These are phyloP conservation scores for Candoia aspera DNA, from an alignment of 2,113 vertebrate genomes.

Conservation along the genomic window DNA sequence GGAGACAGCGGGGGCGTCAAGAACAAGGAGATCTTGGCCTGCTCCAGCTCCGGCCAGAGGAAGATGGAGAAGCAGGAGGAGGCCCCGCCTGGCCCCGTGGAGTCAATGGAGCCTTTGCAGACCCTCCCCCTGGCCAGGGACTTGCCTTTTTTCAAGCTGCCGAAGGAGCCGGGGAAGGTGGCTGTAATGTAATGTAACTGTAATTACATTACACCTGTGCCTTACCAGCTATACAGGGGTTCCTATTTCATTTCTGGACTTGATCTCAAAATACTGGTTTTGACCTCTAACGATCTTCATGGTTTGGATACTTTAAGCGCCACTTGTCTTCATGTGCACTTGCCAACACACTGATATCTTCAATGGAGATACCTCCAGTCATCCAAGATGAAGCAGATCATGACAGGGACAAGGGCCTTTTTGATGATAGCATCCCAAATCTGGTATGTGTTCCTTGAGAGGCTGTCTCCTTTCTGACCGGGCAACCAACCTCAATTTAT, in stretches of 20 bases:
- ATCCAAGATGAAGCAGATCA: neutral
- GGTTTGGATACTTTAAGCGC: neutral
- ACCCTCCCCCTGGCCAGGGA: slow-evolving; percentile 83
- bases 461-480: neutral
- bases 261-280: neutral
- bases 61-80: slow-evolving; percentile 72
- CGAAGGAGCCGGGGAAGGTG: slow-evolving; percentile 82
- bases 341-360: neutral
- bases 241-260: neutral
- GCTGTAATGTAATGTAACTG: no score
- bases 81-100: slow-evolving; percentile 60
- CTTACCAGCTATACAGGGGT: neutral
- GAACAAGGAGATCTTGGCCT: slow-evolving; percentile 71
- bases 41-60: slow-evolving; percentile 76
- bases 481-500: neutral
- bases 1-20: slow-evolving; percentile 59
- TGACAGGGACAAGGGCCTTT: neutral
- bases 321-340: neutral
- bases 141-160: slow-evolving; percentile 84
- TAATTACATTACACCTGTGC: neutral
- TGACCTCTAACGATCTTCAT: neutral
- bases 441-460: no score
- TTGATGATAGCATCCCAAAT: neutral
- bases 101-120: slow-evolving; percentile 69
- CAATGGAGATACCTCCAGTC: neutral